Evolutionary conservation across 2,797 vertebrate genomes (phyloP).

Genomic region (Xenops minutus): DNA sequence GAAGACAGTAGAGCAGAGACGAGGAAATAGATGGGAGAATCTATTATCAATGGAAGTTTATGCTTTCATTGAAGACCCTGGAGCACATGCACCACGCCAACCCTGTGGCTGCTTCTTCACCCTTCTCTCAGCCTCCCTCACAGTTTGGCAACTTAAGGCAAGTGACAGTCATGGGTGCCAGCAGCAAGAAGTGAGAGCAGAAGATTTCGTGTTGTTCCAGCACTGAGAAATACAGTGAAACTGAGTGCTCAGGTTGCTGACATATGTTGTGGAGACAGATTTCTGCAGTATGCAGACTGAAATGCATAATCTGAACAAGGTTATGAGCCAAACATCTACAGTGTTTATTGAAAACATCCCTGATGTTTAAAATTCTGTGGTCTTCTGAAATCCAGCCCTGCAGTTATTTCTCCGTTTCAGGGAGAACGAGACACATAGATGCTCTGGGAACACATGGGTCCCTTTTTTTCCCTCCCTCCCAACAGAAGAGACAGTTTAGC

Average conservation of each 20-base stretch:
- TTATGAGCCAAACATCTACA: conserved; percentile 68
- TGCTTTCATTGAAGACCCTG: not conserved
- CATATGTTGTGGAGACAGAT: conserved; percentile 72
- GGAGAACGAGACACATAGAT: conserved; percentile 40
- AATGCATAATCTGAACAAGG: conserved; percentile 52
- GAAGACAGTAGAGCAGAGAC: not conserved
- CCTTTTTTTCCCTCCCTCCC: not conserved
- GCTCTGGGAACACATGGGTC: conserved; percentile 23
- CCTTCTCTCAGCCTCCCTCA: not conserved
- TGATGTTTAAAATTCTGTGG: conserved; percentile 47
- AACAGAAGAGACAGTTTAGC: conserved; percentile 39
- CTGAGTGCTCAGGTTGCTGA: conserved; percentile 41
- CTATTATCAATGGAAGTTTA: not conserved
- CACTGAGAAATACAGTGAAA: not conserved
- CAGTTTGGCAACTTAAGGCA: not conserved
- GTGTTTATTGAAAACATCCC: conserved; percentile 77
- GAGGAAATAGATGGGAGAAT: not conserved
- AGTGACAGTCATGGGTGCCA: not conserved
- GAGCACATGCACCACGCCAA: not conserved
- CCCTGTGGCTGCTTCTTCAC: not conserved
- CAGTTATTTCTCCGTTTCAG: conserved; percentile 66
- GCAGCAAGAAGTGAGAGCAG: not conserved
- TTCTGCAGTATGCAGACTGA: conserved; percentile 60
- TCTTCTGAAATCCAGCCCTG: conserved; percentile 57
- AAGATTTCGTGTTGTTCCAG: not conserved